Base-by-base conservation (phyloP, 2,113 vertebrate genomes). In the Alligator mississippiensis region DNA sequence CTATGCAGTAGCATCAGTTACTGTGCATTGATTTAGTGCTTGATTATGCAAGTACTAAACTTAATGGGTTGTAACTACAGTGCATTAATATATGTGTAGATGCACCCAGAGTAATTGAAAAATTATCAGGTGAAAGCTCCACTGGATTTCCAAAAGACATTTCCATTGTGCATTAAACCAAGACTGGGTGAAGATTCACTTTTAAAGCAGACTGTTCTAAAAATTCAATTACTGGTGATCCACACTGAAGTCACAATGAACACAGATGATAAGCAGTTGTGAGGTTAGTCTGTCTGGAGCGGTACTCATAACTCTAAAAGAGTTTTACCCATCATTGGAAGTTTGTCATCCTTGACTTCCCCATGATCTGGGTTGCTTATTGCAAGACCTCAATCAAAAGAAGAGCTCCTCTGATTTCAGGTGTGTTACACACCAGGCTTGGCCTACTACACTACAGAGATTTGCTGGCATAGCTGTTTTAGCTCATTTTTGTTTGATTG, bases 401-500 rank as follows among this genome's bases (percentile, higher is more conserved):
- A 34, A 70, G 21, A 34, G 28, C 34, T 28, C 66, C 0, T 2
- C 70, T 89, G 68, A 79, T 90, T 90, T 77, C 93, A 74, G 58
- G 4, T 0, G 0, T 21, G 68, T 58, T 27, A 25, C 59, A 80
- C 38, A 61, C 94, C 47, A 47, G 47, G 47, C 47, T 47, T 47
- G 47, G 9, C 47, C 47, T 47, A 47, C 47, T 47, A 47, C 47
- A 47, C 47, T 47, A 9, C 47, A 47, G 47, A 47, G 47, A 47
- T 47, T 47, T 47, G 47, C 47, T 47, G 47, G 47, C 47, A 47
- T 47, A 47, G 47, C 96, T 95, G 84, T 95, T 94, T 93, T 1
- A 22, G 54, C 83, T 97, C 89, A 86, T 93, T 97, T 94, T 77
- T n/a, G 61, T 87, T 90, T 70, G 90, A 88, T 21, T 80, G 87